Conservation (phyloP, 2,113 vertebrate genomes). For the Nestor notabilis region DNA sequence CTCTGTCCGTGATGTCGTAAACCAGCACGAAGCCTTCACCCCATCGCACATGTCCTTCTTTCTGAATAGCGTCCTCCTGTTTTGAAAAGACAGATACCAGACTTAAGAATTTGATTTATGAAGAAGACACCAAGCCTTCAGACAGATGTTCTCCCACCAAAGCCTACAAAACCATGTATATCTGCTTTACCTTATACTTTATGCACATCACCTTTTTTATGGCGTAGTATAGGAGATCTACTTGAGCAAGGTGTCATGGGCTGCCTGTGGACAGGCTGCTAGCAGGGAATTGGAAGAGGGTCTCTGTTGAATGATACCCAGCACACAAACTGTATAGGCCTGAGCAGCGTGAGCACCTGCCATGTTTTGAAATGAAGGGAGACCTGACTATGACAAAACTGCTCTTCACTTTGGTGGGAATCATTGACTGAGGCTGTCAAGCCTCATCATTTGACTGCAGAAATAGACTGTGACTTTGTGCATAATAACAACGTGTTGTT, state of each 20-base stretch:
- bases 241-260: not conserved
- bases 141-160: not conserved
- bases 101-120: not conserved
- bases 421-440: not conserved
- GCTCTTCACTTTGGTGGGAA: not conserved
- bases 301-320: not conserved
- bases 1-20: slow-evolving; percentile 95
- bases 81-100: not conserved
- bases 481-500: not conserved
- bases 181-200: not conserved
- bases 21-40: slow-evolving; percentile 94
- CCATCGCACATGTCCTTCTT: slow-evolving; percentile 94
- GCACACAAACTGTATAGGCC: not conserved
- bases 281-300: not conserved
- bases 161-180: not conserved
- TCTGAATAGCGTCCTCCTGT: slow-evolving; percentile 93
- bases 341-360: not conserved
- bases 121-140: not conserved
- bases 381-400: not conserved
- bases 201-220: not conserved
- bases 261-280: not conserved
- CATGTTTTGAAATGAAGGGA: not conserved
- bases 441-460: not conserved
- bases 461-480: not conserved
- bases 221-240: accelerated